Base-by-base conservation (phyloP, 30 jellyfish, hydroid and myxozoan genomes). In the Aurelia aurita complex sp. Pacific region DNA sequence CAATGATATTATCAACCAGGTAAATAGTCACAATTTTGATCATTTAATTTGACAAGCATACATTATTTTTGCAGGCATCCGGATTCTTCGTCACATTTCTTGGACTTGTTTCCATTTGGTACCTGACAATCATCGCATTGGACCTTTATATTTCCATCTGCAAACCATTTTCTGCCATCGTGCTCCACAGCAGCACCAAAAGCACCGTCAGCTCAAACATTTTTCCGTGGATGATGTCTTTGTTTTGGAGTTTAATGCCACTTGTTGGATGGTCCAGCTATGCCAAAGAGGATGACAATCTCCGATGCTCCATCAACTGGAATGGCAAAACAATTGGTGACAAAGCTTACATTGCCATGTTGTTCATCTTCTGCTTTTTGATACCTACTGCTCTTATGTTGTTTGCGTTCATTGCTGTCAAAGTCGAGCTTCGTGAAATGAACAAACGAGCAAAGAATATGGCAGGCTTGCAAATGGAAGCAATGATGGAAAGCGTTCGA, bases 191-290 rank as follows among this genome's bases (percentile, higher is more conserved):
- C 33, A 62, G 50, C 74, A 18, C 46, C 33, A 65, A 50, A 16
- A 13, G 40, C 7, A 53, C 71, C 19, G 36, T 61, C 29, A 65
- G 69, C 53, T 40, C 82, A 14, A 88, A 53, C 74, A 43, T 43
- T 18, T 74, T 65, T 40, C 76, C 91, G 8, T 89, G 97, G 97
- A 50, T 76, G 62, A 59, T 72, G 42, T 36, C 91, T 4, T 40
- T 89, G 11, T 65, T 77, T 85, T 89, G 97, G 97, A 90, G 94
- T 8, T 77, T 68, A 2, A 12, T 52, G 34, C 97, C 97, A n/a
- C 32, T 89, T 29, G 14, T 69, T n/a, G 97, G 97, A 52, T 89
- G 97, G 97, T 82, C 94, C 17, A 73, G 90, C 88, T 89, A 89
- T 66, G 88, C 77, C 11, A 66, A 64, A 52, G 97, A 89, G 50